Conservation (phyloP, 2,113 vertebrate species). For the Neogobius melanostomus region DNA sequence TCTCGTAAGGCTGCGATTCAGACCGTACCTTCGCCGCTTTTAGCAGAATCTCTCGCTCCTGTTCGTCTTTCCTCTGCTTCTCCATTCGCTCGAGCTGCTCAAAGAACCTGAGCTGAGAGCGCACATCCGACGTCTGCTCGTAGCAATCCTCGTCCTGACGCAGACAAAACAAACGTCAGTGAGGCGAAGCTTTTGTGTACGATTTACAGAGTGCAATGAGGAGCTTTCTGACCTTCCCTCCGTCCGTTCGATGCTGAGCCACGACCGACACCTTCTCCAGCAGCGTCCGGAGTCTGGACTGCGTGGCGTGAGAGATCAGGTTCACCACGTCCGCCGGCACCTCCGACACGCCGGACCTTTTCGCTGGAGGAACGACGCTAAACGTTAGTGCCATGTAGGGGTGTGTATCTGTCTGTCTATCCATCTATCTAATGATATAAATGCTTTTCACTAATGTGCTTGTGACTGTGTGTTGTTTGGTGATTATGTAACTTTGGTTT, state of each 20-base stretch:
- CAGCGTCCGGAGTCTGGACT: conserved; percentile 79
- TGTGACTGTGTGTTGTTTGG: too few species aligned
- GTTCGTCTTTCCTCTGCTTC: conserved; percentile 86
- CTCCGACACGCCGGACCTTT: conserved; percentile 83
- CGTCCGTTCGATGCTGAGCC: conserved; percentile 84
- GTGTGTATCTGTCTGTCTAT: background rate
- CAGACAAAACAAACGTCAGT: background rate
- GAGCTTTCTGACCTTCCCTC: conserved; percentile 69
- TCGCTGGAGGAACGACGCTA: conserved; percentile 64
- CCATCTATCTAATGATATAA: background rate
- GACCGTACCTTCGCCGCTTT: conserved; percentile 80
- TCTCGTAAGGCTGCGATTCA: too few species aligned
- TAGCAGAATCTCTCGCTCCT: conserved; percentile 83
- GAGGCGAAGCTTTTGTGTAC: too few species aligned
- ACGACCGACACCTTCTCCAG: conserved; percentile 84
- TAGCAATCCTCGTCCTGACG: conserved; percentile 77
- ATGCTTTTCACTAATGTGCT: background rate
- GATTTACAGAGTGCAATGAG: background rate
- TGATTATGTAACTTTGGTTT: too few species aligned
- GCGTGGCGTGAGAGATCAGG: conserved; percentile 85
- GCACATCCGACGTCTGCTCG: conserved; percentile 78
- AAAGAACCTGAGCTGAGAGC: conserved; percentile 82
- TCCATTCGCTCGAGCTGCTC: conserved; percentile 83
- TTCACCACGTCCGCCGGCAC: conserved; percentile 83
- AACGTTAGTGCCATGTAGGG: too few species aligned